phyloP scores from a whole-genome alignment of 37 sponge, comb jelly and placozoan genomes.

The Eunapius fragilis region DNA sequence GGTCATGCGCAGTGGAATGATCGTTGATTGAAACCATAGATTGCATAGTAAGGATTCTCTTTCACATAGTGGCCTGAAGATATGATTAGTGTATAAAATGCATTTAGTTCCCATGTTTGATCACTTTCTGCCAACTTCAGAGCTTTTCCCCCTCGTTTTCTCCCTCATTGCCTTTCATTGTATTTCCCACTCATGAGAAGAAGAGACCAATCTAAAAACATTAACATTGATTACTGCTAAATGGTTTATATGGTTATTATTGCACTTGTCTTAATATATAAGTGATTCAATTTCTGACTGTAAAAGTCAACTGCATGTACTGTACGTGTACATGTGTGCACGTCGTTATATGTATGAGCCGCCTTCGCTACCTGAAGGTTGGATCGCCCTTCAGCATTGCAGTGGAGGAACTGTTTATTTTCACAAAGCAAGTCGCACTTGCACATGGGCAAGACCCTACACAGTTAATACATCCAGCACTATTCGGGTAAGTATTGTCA shows the following conservation, averaged over 20 bases:
- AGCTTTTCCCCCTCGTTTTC: no score
- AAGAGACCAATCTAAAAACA: no score
- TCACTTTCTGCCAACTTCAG: no score
- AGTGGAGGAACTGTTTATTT: constrained; percentile 65
- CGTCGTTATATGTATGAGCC: constrained; percentile 19
- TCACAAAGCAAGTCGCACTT: constrained; percentile 47
- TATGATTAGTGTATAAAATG: no score
- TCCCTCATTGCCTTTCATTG: no score
- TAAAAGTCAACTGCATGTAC: not conserved
- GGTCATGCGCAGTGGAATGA: no score
- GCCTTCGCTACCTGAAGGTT: constrained; percentile 44
- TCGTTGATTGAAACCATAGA: no score
- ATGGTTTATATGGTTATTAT: not conserved
- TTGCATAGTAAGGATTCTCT: no score
- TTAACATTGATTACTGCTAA: not conserved
- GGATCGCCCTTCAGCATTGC: constrained; percentile 57
- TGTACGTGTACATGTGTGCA: not conserved
- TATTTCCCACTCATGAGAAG: no score
- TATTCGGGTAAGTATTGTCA: constrained; percentile 24
- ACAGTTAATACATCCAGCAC: constrained; percentile 12
- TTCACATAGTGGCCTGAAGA: no score
- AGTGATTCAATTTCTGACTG: not conserved
- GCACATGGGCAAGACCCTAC: constrained; percentile 63
- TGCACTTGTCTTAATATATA: not conserved
- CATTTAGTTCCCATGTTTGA: no score